These are phyloP conservation scores for Anniella stebbinsi DNA, from an alignment of 2,797 vertebrate genomes.

Conservation along the genomic window DNA sequence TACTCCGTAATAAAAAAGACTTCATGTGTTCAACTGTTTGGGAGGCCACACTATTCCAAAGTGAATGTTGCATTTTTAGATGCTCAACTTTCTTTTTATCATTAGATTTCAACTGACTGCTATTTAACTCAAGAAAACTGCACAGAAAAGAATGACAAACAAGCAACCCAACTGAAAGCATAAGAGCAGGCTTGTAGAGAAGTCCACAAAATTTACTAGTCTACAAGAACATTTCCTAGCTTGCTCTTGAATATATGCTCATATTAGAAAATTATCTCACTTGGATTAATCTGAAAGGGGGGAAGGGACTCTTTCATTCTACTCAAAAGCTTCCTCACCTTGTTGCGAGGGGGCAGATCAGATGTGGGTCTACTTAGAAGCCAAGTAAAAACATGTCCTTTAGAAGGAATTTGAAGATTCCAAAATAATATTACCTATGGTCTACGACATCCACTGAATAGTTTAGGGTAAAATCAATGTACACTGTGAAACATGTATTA, in stretches of 20 bases:
- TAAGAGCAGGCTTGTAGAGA: not conserved
- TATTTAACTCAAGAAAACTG: conserved; percentile 5
- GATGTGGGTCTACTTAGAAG: not conserved
- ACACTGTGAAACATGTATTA: not conserved
- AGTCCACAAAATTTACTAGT: not conserved
- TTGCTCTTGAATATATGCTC: not conserved
- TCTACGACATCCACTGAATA: not conserved
- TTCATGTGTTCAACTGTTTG: conserved; percentile 63
- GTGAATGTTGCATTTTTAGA: conserved; percentile 53
- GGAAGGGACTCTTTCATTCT: not conserved
- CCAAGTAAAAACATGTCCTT: not conserved
- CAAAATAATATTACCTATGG: not conserved
- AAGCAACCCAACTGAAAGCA: conserved; percentile 17
- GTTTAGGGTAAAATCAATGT: not conserved
- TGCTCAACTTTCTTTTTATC: conserved; percentile 40
- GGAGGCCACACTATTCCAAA: conserved; percentile 78
- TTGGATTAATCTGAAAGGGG: not conserved
- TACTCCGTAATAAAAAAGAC: conserved; percentile 82
- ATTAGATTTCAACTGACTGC: not conserved
- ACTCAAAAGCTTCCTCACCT: not conserved
- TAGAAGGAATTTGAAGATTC: not conserved
- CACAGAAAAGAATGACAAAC: conserved; percentile 9
- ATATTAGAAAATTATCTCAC: not conserved
- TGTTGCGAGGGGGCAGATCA: not conserved
- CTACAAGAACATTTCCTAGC: not conserved